Base-by-base conservation (phyloP, 2,113 vertebrate genomes). In the Glaucidium brasilianum region DNA sequence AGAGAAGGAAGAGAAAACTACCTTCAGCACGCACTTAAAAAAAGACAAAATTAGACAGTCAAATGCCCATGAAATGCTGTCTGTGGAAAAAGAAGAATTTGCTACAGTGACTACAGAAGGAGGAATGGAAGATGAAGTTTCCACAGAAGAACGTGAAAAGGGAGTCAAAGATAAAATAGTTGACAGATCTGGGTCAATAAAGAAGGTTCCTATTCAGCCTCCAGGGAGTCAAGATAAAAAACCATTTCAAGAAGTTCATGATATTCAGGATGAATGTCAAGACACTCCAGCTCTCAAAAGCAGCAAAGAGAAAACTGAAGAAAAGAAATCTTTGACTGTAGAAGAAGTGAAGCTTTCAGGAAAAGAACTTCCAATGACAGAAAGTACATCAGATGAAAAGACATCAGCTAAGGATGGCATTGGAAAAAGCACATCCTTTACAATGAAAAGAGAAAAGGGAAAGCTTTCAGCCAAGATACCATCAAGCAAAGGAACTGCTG, bases 261-360 rank as follows among this genome's bases (percentile, higher is more conserved):
- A 35, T 4, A 56, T 78, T 92, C 75, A 69, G 47, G 88, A 85
- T 49, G 79, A 87, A 72, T 15, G 9, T 30, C 53, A 75, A 67
- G 68, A 81, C 62, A 50, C 52, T 66, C 34, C 60, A 74, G 14
- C 16, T 71, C 72, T 88, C 55, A 88, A 93, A 95, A 96, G 47
- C 37, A 82, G 37, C 32, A 35, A 84, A 95, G 45, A 17, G 43
- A 75, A 52, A 92, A 78, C 20, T 60, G 92, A 90, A 94, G 94
- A 91, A 94, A 92, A 97, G 37, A 97, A 96, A 88, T 97, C 97
- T 67, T 98, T 98, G 41, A 96, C 93, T 59, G 96, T 97, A 73
- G 95, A 93, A 41, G 98, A 98, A 73, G 30, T 30, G 5, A 92
- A 88, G 63, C 83, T 94, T 63, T 98, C 41, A 4, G 85, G 88